These are phyloP conservation scores for Oxyruncus cristatus DNA, from an alignment of 2,113 vertebrate genomes.

Conservation along the genomic window DNA sequence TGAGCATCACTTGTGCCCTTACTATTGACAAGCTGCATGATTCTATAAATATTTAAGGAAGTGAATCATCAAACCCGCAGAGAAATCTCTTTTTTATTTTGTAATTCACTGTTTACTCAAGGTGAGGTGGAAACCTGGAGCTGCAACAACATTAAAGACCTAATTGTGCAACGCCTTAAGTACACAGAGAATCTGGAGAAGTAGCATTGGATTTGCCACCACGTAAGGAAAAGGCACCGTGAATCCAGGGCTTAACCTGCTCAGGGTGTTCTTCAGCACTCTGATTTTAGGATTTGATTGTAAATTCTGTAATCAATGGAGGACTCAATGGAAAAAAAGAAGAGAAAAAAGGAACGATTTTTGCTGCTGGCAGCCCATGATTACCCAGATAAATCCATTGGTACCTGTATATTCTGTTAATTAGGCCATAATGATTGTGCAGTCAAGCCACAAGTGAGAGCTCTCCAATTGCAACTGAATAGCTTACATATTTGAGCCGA, in stretches of 20 bases:
- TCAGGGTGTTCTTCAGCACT: background rate
- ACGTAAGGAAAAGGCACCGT: background rate
- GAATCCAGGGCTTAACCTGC: background rate
- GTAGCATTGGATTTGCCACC: background rate
- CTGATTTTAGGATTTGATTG: background rate
- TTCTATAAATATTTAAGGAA: background rate
- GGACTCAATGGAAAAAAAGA: background rate
- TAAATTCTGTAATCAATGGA: background rate
- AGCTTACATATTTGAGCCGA: background rate
- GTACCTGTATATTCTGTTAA: background rate
- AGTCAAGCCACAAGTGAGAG: background rate
- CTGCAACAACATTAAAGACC: background rate
- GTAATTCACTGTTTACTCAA: background rate
- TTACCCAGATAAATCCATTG: background rate
- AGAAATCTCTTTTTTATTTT: background rate
- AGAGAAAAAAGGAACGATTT: background rate
- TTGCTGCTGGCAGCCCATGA: background rate
- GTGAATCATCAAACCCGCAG: background rate
- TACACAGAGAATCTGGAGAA: background rate
- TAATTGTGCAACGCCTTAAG: background rate
- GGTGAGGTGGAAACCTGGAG: slow-evolving; percentile 11
- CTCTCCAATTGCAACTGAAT: background rate
- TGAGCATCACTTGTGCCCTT: background rate
- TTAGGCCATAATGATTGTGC: background rate
- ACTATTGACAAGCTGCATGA: background rate